A percentile compares a stretch with the other conserved stretches of the same genome.
These are phyloP conservation scores for Mesorhabditis spiculigera DNA, from an alignment of 2,888 invertebrate species.

Conservation along the genomic window DNA sequence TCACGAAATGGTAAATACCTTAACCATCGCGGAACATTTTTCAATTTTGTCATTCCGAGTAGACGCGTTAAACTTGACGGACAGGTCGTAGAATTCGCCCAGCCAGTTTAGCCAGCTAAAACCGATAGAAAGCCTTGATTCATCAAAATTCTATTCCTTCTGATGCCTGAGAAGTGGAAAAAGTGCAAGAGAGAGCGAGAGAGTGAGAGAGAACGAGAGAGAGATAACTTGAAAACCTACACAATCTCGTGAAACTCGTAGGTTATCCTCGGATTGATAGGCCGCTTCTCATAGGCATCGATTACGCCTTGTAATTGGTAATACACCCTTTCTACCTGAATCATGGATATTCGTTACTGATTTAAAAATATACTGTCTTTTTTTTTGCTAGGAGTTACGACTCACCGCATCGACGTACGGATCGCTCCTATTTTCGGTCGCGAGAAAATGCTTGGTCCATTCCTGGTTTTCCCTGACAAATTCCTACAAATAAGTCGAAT, in stretches of 20 bases:
- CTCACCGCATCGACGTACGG: neutral
- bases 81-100: conserved; percentile 1
- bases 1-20: neutral
- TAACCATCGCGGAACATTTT: conserved; percentile 4
- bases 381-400: neutral
- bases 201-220: neutral
- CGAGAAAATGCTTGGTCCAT: neutral
- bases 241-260: conserved; percentile 2
- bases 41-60: neutral
- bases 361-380: neutral
- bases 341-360: neutral
- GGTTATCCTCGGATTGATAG: neutral
- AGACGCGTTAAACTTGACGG: conserved; percentile 1
- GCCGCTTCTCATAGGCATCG: neutral
- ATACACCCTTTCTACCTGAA: neutral
- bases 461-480: neutral
- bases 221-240: neutral
- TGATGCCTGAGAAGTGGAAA: too few relatives aligned
- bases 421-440: neutral
- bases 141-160: too few relatives aligned
- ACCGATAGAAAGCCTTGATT: neutral
- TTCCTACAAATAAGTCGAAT: neutral
- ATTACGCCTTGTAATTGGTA: conserved; percentile 4
- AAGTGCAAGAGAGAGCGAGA: too few relatives aligned
- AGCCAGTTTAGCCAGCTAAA: neutral